Evolutionary conservation across 2,113 vertebrate genomes (phyloP).

Genomic region (Heteronetta atricapilla): DNA sequence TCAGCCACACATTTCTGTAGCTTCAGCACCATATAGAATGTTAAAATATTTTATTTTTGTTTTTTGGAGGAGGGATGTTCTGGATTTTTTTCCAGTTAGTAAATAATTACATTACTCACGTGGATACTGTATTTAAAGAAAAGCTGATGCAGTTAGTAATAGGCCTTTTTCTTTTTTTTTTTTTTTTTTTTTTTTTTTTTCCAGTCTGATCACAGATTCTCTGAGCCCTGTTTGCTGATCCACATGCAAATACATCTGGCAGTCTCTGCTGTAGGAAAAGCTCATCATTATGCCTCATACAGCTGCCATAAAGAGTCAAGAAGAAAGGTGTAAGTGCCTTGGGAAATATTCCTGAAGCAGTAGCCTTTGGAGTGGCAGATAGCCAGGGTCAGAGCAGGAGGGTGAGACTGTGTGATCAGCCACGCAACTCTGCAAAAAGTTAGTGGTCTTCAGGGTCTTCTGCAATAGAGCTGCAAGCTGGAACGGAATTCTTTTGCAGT

Average conservation of each 20-base stretch:
- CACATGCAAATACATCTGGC: not conserved
- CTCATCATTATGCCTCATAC: not conserved
- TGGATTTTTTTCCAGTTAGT: not conserved
- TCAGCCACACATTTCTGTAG: not conserved
- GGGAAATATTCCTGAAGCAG: not conserved
- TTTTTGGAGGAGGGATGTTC: not conserved
- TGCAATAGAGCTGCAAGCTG: not conserved
- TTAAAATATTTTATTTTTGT: not conserved
- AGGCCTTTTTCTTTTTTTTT: not conserved
- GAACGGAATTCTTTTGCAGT: not conserved
- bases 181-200: not conserved
- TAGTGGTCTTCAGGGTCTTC: not conserved
- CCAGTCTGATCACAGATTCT: not conserved
- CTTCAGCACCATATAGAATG: not conserved
- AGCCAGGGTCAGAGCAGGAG: not conserved
- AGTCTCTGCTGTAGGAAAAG: not conserved
- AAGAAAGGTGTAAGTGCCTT: not conserved
- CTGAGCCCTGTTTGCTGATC: not conserved
- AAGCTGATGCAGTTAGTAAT: not conserved
- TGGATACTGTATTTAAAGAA: not conserved
- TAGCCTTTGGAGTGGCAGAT: not conserved
- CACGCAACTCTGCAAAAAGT: not conserved
- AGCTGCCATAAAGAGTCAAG: not conserved
- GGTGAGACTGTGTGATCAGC: not conserved
- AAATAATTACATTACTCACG: not conserved